Conservation (phyloP, 1,140 invertebrate species). For the Lasioglossum albipes region DNA sequence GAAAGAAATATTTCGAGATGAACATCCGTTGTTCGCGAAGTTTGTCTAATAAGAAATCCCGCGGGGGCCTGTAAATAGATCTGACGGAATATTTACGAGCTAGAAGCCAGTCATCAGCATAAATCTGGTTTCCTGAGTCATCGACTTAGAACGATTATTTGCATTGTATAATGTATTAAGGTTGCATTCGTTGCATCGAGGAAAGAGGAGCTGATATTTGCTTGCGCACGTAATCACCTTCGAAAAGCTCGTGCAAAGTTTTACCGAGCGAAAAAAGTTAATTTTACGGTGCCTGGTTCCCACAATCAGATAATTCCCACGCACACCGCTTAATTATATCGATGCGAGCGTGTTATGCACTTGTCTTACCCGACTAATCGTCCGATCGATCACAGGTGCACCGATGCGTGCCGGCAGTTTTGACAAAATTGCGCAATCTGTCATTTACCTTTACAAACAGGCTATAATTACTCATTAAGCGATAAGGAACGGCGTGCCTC, state of each 20-base stretch:
- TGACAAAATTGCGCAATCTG: conserved; percentile 31
- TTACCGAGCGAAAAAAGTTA: conserved; percentile 18
- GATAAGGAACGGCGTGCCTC: neutral
- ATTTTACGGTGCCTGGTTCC: conserved; percentile 41
- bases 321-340: conserved; percentile 33
- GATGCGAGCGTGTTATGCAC: conserved; percentile 22
- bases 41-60: no score
- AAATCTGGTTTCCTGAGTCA: conserved; percentile 41
- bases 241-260: neutral
- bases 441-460: conserved; percentile 48
- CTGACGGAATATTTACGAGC: no score
- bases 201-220: conserved; percentile 5
- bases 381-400: conserved; percentile 17
- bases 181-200: neutral
- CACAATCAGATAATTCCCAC: conserved; percentile 56
- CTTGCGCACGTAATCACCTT: neutral
- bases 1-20: no score
- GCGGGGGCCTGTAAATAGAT: neutral
- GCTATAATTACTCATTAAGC: conserved; percentile 32
- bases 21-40: no score
- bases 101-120: neutral
- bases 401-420: conserved; percentile 41
- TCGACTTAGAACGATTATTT: neutral
- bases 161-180: conserved; percentile 17
- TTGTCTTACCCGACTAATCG: conserved; percentile 48